Evolutionary conservation across 1,140 invertebrate genomes (phyloP).

Genomic region (Pseudobourletiella spinata): DNA sequence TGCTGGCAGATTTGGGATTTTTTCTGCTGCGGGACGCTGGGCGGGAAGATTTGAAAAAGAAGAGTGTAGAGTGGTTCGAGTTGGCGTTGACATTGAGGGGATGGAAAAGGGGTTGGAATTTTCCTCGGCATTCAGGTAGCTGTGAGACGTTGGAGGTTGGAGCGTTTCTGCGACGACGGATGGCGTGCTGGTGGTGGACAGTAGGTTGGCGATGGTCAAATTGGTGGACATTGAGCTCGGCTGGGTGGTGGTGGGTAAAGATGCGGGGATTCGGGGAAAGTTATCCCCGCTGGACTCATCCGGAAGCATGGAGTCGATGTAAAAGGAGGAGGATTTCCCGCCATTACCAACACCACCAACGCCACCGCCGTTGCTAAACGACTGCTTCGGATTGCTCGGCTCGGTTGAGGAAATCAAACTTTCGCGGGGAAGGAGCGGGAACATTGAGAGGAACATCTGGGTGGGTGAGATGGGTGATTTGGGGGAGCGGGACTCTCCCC

Average conservation of each 20-base stretch:
- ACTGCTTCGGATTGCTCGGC: conserved; percentile 4
- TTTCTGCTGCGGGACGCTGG: no score
- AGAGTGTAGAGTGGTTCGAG: no score
- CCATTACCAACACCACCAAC: not conserved
- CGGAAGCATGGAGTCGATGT: conserved; percentile 33
- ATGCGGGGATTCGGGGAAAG: not conserved
- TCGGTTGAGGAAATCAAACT: conserved; percentile 6
- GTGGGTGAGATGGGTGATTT: conserved; percentile 36
- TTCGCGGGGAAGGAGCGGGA: conserved; percentile 30
- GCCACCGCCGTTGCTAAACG: not conserved
- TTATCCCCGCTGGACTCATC: conserved; percentile 14
- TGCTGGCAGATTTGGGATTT: no score
- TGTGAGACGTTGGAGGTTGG: no score
- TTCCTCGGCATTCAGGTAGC: no score
- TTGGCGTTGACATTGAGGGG: not conserved
- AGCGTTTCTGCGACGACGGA: conserved; percentile 20
- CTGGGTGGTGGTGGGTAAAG: not conserved
- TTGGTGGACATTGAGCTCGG: not conserved
- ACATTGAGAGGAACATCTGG: conserved; percentile 34
- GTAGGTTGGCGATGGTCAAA: not conserved
- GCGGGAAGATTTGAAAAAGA: no score
- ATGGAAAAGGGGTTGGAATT: not conserved
- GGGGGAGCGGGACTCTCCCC: conserved; percentile 18
- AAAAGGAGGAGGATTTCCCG: conserved; percentile 16
- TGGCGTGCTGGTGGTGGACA: conserved; percentile 18